Conservation (phyloP, 2,113 vertebrate species). For the Lycocorax pyrrhopterus region DNA sequence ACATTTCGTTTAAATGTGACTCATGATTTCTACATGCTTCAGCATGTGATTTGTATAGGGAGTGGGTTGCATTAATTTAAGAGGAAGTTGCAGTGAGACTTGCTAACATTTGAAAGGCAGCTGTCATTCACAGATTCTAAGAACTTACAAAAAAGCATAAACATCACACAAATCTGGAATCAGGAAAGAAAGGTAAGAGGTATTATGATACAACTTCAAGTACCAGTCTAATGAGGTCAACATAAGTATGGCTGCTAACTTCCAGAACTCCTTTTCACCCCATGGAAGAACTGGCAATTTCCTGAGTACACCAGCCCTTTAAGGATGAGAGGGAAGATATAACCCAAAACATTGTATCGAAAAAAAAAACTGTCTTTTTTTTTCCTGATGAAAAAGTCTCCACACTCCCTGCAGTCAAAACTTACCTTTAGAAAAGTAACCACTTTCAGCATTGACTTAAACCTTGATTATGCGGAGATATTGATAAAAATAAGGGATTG, state of each 20-base stretch:
- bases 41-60: background rate
- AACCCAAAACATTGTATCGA: background rate
- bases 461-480: background rate
- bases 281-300: background rate
- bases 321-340: background rate
- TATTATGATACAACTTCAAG: background rate
- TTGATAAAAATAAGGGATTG: background rate
- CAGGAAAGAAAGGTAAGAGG: background rate
- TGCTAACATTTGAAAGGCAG: background rate
- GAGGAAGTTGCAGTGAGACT: background rate
- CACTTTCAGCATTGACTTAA: background rate
- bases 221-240: background rate
- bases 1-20: background rate
- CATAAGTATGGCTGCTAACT: background rate
- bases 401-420: background rate
- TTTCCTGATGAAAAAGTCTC: background rate
- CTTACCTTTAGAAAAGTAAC: background rate
- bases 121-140: background rate
- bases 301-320: background rate
- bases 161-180: background rate
- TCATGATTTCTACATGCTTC: background rate
- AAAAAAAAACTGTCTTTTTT: background rate
- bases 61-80: background rate
- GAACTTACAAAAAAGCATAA: background rate
- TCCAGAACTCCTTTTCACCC: background rate